phyloP scores from a whole-genome alignment of 2,797 vertebrate genomes.

The Gouania willdenowi region DNA sequence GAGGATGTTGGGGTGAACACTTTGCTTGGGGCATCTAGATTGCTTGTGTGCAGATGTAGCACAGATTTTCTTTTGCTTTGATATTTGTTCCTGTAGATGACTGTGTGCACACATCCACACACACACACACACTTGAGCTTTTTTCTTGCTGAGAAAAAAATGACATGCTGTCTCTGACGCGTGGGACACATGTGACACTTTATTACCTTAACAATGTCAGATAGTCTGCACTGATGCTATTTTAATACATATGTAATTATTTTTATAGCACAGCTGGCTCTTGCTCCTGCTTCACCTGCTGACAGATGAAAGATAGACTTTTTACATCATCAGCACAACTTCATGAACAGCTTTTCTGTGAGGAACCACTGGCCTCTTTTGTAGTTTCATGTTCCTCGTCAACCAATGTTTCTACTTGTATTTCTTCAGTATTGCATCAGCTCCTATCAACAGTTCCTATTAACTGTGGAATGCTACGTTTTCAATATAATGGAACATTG shows the following conservation, averaged over 20 bases:
- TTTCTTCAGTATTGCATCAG: constrained; percentile 38
- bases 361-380: constrained; percentile 17
- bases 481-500: too few species aligned
- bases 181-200: constrained; percentile 19
- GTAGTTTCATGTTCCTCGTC: constrained; percentile 16
- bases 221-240: constrained; percentile 37
- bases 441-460: constrained; percentile 15
- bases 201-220: constrained; percentile 29
- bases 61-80: too few species aligned
- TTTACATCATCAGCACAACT: constrained; percentile 67
- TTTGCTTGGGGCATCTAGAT: background rate
- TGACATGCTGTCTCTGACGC: too few species aligned
- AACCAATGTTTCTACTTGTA: constrained; percentile 18
- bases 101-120: constrained; percentile 3
- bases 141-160: constrained; percentile 47
- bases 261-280: constrained; percentile 35
- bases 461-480: background rate
- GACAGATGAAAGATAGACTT: constrained; percentile 43
- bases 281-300: constrained; percentile 3
- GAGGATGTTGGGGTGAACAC: background rate
- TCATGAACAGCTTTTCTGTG: constrained; percentile 29
- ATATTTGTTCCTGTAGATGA: constrained; percentile 19
- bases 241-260: constrained; percentile 46
- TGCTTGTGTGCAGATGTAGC: too few species aligned
- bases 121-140: constrained; percentile 19